phyloP scores from a whole-genome alignment of 53 echinoderm and acorn worm genomes.

The Actinopyga echinites region DNA sequence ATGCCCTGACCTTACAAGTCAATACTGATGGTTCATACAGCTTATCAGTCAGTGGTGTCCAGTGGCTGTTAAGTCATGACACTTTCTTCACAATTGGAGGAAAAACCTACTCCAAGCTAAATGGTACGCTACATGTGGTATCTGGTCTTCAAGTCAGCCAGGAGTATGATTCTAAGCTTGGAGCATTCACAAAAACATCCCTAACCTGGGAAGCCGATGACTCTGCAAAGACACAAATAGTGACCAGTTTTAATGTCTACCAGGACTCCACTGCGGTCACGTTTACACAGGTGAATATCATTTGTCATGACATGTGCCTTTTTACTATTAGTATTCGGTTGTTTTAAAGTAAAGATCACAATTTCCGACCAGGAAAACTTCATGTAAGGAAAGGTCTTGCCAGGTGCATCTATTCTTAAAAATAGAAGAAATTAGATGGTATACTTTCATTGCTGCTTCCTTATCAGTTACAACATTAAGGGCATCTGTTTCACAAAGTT shows the following conservation, averaged over 20 bases:
- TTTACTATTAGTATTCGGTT: too few species aligned
- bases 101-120: constrained; percentile 29
- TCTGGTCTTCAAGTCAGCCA: constrained; percentile 9
- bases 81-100: constrained; percentile 49
- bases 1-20: background rate
- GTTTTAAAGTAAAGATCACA: too few species aligned
- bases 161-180: constrained; percentile 19
- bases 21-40: constrained; percentile 34
- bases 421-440: too few species aligned
- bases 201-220: constrained; percentile 38
- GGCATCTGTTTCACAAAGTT: too few species aligned
- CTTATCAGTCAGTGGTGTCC: background rate
- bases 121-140: constrained; percentile 17
- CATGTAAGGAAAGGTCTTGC: too few species aligned
- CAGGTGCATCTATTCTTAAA: too few species aligned
- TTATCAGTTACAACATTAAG: too few species aligned
- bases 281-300: constrained; percentile 8
- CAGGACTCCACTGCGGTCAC: constrained; percentile 5
- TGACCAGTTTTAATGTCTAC: constrained; percentile 33
- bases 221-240: background rate
- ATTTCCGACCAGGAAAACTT: too few species aligned
- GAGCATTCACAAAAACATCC: background rate
- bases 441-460: too few species aligned
- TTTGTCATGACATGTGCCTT: background rate
- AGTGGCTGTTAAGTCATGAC: constrained; percentile 36